phyloP scores from a whole-genome alignment of 2,113 vertebrate species.

The Pleuronectes platessa region DNA sequence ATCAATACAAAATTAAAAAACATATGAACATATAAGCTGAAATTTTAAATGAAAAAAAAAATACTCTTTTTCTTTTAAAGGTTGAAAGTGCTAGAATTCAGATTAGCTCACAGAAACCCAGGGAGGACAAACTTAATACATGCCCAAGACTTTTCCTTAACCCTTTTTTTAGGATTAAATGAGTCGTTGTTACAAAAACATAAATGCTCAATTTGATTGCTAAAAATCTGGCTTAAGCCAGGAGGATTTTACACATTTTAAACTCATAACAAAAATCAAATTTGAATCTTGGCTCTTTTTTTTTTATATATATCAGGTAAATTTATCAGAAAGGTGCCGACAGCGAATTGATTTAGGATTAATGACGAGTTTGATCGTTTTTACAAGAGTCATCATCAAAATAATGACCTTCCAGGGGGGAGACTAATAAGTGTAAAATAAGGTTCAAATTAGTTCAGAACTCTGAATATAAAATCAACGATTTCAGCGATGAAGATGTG shows the following conservation, averaged over 20 bases:
- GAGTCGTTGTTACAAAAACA: slow-evolving; percentile 59
- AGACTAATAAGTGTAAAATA: slow-evolving; percentile 32
- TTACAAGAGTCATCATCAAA: slow-evolving; percentile 13
- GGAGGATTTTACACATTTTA: slow-evolving; percentile 34
- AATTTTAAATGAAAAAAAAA: slow-evolving; percentile 80
- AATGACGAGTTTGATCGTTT: slow-evolving; percentile 40
- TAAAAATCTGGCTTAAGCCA: slow-evolving; percentile 64
- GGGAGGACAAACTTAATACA: slow-evolving; percentile 84
- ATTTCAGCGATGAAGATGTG: slow-evolving; percentile 10
- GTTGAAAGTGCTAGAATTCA: slow-evolving; percentile 90
- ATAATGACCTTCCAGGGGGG: slow-evolving; percentile 25
- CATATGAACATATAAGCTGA: slow-evolving; percentile 83
- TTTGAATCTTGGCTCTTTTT: slow-evolving; percentile 38
- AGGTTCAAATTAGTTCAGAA: slow-evolving; percentile 27
- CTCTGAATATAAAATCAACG: slow-evolving; percentile 5
- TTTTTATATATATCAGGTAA: slow-evolving; percentile 23
- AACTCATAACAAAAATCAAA: slow-evolving; percentile 39
- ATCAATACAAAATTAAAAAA: slow-evolving; percentile 84
- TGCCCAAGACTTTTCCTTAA: slow-evolving; percentile 67
- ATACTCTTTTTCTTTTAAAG: slow-evolving; percentile 77
- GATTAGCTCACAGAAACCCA: slow-evolving; percentile 87
- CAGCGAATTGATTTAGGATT: slow-evolving; percentile 55
- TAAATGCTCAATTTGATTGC: slow-evolving; percentile 71
- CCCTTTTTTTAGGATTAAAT: slow-evolving; percentile 37
- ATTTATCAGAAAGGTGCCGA: slow-evolving; percentile 61